Percentiles rank a stretch among this genome's conserved stretches.
Evolutionary conservation across 2,888 invertebrate species (phyloP).

Genomic region (Ferrisia virgata): DNA sequence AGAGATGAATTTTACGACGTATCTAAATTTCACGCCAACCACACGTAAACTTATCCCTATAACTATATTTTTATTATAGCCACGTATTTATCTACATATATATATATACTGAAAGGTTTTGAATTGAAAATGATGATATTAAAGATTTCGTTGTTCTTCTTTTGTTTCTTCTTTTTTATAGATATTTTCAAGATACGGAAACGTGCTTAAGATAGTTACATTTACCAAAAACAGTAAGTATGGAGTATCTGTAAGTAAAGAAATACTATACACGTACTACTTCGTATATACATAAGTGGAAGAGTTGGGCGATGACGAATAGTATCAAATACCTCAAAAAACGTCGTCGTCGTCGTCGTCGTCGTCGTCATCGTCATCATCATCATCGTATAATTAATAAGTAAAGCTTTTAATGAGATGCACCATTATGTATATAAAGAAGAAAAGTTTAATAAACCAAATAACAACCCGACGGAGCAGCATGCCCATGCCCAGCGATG

Average conservation of each 20-base stretch:
- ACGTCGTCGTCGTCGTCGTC: no score
- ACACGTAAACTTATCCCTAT: no score
- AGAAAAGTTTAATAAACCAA: neutral
- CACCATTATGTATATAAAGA: neutral
- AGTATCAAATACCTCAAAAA: neutral
- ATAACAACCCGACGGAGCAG: neutral
- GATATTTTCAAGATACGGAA: slow-evolving; percentile 98
- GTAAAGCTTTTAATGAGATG: neutral
- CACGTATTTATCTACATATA: neutral
- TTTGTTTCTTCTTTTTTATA: slow-evolving; percentile 56
- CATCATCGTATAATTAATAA: slow-evolving; percentile 19
- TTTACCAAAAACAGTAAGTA: slow-evolving; percentile 99
- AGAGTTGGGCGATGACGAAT: no score
- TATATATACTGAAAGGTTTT: no score
- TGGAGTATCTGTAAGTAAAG: neutral
- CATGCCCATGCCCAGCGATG: no score
- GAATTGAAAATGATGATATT: neutral
- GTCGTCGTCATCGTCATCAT: no score
- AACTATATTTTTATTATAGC: neutral
- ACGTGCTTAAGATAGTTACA: slow-evolving; percentile 98
- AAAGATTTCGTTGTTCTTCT: neutral
- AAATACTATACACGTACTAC: no score
- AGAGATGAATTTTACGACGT: neutral
- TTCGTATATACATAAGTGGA: no score
- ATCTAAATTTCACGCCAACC: neutral